phyloP scores from a whole-genome alignment of 2,888 invertebrate genomes.

The Caenorhabditis imperialis region DNA sequence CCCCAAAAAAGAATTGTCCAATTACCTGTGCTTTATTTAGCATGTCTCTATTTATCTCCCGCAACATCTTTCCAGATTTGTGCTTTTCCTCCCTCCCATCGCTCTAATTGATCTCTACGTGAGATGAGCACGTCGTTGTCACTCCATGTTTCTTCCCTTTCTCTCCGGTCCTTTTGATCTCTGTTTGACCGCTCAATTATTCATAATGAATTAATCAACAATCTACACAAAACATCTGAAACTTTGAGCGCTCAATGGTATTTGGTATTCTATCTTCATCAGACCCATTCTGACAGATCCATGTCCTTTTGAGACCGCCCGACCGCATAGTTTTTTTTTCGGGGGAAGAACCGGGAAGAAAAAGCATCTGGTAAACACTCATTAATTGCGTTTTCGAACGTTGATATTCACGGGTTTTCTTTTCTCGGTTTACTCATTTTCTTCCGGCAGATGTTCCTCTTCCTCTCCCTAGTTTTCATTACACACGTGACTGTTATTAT shows the following conservation, averaged over 20 bases:
- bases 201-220: slow-evolving; percentile 35
- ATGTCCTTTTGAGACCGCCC: too few species aligned
- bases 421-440: slow-evolving; percentile 26
- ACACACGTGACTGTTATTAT: slow-evolving; percentile 17
- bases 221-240: slow-evolving; percentile 12
- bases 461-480: slow-evolving; percentile 19
- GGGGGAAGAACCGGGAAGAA: neutral
- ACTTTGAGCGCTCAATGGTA: neutral
- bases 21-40: too few species aligned
- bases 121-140: too few species aligned
- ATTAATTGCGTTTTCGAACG: slow-evolving; percentile 41
- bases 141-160: slow-evolving; percentile 8
- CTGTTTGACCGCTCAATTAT: slow-evolving; percentile 22
- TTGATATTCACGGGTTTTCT: slow-evolving; percentile 30
- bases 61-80: slow-evolving; percentile 10
- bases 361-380: slow-evolving; percentile 50
- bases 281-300: too few species aligned
- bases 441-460: slow-evolving; percentile 41
- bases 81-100: slow-evolving; percentile 19
- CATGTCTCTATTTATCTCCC: too few species aligned
- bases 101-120: slow-evolving; percentile 41
- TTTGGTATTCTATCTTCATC: slow-evolving; percentile 31
- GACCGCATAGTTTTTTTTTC: slow-evolving; percentile 2
- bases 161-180: slow-evolving; percentile 3
- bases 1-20: too few species aligned